A percentile compares a stretch with the other conserved stretches of the same genome.
phyloP scores from a whole-genome alignment of 92 coral and sea anemone genomes.

The Phenganax marumi region DNA sequence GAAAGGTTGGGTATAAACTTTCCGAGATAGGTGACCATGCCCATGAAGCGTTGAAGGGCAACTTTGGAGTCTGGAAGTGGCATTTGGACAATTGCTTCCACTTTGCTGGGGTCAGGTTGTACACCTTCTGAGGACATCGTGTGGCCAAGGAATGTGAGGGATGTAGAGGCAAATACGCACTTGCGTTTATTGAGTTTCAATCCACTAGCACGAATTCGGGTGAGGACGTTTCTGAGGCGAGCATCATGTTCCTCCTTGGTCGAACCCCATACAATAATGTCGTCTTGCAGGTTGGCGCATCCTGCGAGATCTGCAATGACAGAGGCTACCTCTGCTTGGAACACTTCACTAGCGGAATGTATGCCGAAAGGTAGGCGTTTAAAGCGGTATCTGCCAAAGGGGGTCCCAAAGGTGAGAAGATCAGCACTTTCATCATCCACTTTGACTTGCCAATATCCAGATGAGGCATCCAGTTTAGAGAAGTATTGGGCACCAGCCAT shows the following conservation, averaged over 20 bases:
- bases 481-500: conserved; percentile 3
- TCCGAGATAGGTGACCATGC: background rate
- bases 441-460: background rate
- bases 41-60: conserved; percentile 20
- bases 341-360: conserved; percentile 2
- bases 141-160: conserved; percentile 26
- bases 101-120: background rate
- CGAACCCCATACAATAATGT: background rate
- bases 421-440: background rate
- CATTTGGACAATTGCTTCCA: background rate
- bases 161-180: background rate
- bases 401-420: background rate
- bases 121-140: conserved; percentile 10
- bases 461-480: background rate
- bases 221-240: background rate
- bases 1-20: conserved; percentile 7
- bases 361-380: background rate
- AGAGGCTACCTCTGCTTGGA: background rate
- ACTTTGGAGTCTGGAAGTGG: conserved; percentile 9
- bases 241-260: background rate
- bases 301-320: background rate
- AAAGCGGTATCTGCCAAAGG: background rate
- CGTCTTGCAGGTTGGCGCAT: background rate
- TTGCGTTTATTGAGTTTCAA: background rate
- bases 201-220: no score